phyloP scores from a whole-genome alignment of 2,113 vertebrate genomes.

The Calypte anna region DNA sequence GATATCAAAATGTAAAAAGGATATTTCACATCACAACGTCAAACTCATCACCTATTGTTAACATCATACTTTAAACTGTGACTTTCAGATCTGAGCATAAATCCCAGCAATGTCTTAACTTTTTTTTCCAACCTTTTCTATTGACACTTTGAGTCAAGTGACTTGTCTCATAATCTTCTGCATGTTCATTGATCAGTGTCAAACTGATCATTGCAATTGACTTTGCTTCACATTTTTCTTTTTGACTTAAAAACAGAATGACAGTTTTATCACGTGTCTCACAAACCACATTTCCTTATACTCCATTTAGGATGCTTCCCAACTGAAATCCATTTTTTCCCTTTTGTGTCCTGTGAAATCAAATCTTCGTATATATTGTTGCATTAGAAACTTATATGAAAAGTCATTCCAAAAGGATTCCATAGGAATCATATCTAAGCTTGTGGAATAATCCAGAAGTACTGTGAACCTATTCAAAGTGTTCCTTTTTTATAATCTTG shows the following conservation, averaged over 20 bases:
- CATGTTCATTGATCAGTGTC: background rate
- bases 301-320: background rate
- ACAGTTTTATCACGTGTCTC: background rate
- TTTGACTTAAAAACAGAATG: background rate
- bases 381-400: background rate
- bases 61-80: background rate
- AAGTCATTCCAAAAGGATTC: background rate
- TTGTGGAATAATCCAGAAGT: background rate
- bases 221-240: conserved; percentile 1
- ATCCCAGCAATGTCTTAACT: background rate
- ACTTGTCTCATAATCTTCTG: conserved; percentile 11
- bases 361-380: background rate
- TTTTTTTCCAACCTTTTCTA: background rate
- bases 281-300: background rate
- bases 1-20: background rate
- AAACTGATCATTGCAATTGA: background rate
- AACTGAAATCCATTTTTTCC: background rate
- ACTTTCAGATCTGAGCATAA: background rate
- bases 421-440: background rate
- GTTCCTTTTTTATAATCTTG: background rate
- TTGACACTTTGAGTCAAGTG: conserved; percentile 5
- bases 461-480: background rate
- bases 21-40: conserved; percentile 17
- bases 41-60: background rate
- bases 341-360: background rate